phyloP scores from a whole-genome alignment of 2,113 vertebrate species.

The Xenus cinereus region DNA sequence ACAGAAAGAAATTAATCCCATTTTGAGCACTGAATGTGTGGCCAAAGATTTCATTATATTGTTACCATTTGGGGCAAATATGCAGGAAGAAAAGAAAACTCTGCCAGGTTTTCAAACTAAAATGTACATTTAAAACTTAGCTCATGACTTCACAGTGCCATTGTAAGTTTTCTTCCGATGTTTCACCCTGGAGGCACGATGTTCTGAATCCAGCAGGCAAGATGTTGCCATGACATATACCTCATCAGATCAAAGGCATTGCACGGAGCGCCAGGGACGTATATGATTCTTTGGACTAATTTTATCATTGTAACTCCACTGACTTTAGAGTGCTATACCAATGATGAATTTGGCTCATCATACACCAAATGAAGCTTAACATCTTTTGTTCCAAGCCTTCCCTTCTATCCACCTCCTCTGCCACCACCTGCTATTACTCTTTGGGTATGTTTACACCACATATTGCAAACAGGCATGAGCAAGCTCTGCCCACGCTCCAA shows the following conservation, averaged over 20 bases:
- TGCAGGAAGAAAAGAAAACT: background rate
- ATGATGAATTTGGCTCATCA: slow-evolving; percentile 55
- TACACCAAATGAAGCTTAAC: slow-evolving; percentile 48
- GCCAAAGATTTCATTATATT: slow-evolving; percentile 47
- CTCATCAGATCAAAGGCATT: slow-evolving; percentile 42
- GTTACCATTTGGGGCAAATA: slow-evolving; percentile 40
- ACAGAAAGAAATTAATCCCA: slow-evolving; percentile 48
- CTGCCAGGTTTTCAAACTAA: slow-evolving; percentile 7
- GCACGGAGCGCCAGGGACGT: background rate
- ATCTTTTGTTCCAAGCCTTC: slow-evolving; percentile 57
- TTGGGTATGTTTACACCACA: slow-evolving; percentile 57
- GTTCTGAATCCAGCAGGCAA: background rate
- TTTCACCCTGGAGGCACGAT: slow-evolving; percentile 3
- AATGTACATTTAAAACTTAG: background rate
- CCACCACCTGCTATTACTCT: slow-evolving; percentile 64
- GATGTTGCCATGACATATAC: slow-evolving; percentile 33
- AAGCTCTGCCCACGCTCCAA: slow-evolving; percentile 60
- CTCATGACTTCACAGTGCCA: background rate
- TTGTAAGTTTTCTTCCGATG: background rate
- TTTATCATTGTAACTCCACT: slow-evolving; percentile 43
- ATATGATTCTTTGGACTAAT: slow-evolving; percentile 44
- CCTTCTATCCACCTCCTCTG: slow-evolving; percentile 49
- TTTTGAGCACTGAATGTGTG: background rate
- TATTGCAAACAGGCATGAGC: slow-evolving; percentile 65
- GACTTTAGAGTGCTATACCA: slow-evolving; percentile 40